These are phyloP conservation scores for Reticulitermes lucifugus DNA, from an alignment of 2,888 invertebrate species.

Conservation along the genomic window DNA sequence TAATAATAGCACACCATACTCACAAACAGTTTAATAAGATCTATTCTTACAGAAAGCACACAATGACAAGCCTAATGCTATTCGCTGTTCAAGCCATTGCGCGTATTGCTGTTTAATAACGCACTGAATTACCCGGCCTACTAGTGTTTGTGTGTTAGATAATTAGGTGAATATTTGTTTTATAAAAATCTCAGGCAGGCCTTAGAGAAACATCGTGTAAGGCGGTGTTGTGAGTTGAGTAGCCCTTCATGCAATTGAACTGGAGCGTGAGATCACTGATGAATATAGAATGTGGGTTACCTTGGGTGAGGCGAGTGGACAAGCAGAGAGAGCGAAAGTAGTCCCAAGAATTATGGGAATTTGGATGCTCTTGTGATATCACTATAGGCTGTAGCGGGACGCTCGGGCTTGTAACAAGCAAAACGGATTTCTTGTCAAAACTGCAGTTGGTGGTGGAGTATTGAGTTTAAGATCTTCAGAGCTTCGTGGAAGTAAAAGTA, in stretches of 20 bases:
- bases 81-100: no score
- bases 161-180: no score
- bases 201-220: no score
- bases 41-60: no score
- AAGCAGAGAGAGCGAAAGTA: conserved; percentile 34
- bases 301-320: conserved; percentile 25
- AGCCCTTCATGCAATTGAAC: conserved; percentile 6
- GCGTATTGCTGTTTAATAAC: no score
- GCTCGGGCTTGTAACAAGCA: neutral
- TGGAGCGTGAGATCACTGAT: conserved; percentile 37
- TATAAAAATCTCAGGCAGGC: no score
- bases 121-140: no score
- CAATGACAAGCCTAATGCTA: no score
- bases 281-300: conserved; percentile 48
- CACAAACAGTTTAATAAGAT: no score
- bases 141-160: no score
- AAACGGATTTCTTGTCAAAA: neutral
- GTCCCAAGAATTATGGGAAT: conserved; percentile 32
- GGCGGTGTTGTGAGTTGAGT: neutral
- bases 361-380: neutral
- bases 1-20: no score
- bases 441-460: neutral
- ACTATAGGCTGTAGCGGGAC: neutral
- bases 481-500: neutral
- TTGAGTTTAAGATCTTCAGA: neutral